phyloP scores from a whole-genome alignment of 2,113 vertebrate species.

The Triplophysa tibetana region DNA sequence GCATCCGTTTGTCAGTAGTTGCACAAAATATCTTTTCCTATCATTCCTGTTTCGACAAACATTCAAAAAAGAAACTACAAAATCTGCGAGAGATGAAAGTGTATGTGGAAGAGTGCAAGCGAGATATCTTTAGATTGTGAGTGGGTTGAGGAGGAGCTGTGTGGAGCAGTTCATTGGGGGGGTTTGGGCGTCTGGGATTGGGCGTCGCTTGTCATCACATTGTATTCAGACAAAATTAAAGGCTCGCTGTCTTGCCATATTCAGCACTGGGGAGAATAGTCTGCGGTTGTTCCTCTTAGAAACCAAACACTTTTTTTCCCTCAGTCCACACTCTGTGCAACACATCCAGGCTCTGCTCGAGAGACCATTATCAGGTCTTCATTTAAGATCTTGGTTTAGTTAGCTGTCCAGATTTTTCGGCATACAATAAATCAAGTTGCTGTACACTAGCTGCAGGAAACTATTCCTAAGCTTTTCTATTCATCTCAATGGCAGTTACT shows the following conservation, averaged over 20 bases:
- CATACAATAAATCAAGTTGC: too few relatives aligned
- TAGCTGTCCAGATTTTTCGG: not conserved
- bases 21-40: not conserved
- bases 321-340: not conserved
- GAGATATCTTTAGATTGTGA: constrained; percentile 76
- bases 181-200: constrained; percentile 56
- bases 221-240: constrained; percentile 50
- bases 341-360: not conserved
- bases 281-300: constrained; percentile 23
- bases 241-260: constrained; percentile 8
- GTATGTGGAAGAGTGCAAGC: constrained; percentile 59
- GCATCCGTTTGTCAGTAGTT: not conserved
- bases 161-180: constrained; percentile 56
- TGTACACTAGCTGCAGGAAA: too few relatives aligned
- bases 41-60: not conserved
- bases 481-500: too few relatives aligned
- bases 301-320: not conserved
- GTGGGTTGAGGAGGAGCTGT: constrained; percentile 67
- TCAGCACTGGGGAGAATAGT: not conserved
- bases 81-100: constrained; percentile 22
- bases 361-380: not conserved
- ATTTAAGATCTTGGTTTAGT: not conserved
- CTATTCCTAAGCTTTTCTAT: not conserved
- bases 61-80: constrained; percentile 18
- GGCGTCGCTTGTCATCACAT: constrained; percentile 58